These are phyloP conservation scores for Sarcophaga caerulescens DNA, from an alignment of 2,888 invertebrate genomes.

Conservation along the genomic window DNA sequence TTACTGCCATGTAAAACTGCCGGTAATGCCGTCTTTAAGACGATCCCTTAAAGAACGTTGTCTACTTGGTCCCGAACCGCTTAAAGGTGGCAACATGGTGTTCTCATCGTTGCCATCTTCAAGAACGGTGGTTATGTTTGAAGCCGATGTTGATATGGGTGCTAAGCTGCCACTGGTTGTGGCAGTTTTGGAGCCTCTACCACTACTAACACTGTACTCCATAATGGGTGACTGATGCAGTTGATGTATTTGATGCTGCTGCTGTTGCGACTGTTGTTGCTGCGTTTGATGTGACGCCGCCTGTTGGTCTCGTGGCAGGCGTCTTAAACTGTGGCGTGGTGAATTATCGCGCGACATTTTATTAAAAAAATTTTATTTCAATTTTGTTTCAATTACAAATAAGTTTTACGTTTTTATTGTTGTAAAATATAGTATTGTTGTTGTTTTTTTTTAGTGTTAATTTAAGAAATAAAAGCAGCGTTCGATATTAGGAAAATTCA, in stretches of 20 bases:
- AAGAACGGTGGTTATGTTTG: constrained; percentile 77
- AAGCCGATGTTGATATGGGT: constrained; percentile 77
- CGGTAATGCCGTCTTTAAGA: constrained; percentile 89
- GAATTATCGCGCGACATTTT: constrained; percentile 81
- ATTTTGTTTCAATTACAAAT: constrained; percentile 11
- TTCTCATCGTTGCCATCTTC: constrained; percentile 77
- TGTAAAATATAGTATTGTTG: constrained; percentile 17
- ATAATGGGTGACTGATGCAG: constrained; percentile 74
- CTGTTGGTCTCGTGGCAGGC: constrained; percentile 68
- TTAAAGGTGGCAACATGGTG: constrained; percentile 78
- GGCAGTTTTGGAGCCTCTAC: constrained; percentile 42
- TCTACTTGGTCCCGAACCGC: constrained; percentile 84
- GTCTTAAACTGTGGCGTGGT: constrained; percentile 78
- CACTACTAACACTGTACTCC: constrained; percentile 73
- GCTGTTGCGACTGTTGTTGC: constrained; percentile 51
- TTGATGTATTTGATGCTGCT: constrained; percentile 63
- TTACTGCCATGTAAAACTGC: constrained; percentile 92
- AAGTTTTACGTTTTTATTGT: not conserved
- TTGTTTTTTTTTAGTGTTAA: constrained; percentile 29
- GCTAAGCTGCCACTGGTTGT: constrained; percentile 66
- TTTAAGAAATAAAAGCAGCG: not conserved
- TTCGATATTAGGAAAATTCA: not conserved
- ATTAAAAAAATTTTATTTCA: constrained; percentile 3
- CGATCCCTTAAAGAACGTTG: constrained; percentile 90
- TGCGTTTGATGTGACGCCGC: not conserved